Evolutionary conservation across 2,113 vertebrate species (phyloP).

Genomic region (Brienomyrus longianalis): DNA sequence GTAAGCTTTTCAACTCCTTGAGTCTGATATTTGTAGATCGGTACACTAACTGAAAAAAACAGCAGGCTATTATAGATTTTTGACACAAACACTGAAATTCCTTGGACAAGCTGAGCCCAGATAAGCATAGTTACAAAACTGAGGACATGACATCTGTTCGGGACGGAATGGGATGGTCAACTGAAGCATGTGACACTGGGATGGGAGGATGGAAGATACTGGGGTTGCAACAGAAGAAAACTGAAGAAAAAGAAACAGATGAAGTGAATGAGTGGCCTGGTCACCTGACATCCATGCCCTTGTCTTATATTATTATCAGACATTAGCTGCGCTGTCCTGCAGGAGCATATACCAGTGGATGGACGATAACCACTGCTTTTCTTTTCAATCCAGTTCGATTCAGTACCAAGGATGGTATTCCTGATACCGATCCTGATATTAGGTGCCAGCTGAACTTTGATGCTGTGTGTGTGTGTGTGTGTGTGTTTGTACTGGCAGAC

Average conservation of each 20-base stretch:
- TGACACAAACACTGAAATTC: background rate
- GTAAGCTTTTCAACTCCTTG: background rate
- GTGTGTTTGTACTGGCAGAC: background rate
- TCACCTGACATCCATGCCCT: background rate
- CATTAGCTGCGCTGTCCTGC: background rate
- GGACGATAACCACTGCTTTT: background rate
- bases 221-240: background rate
- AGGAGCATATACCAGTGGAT: background rate
- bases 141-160: background rate
- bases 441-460: background rate
- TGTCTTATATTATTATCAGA: background rate
- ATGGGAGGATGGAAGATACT: background rate
- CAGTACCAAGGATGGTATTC: background rate
- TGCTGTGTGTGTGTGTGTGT: background rate
- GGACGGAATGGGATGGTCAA: background rate
- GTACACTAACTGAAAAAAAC: background rate
- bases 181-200: background rate
- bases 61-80: background rate
- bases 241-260: background rate
- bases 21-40: background rate
- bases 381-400: background rate
- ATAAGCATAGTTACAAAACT: background rate
- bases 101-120: background rate
- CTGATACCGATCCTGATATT: background rate
- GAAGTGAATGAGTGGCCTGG: background rate